Evolutionary conservation across 2,113 vertebrate species (phyloP).

Genomic region (Entelurus aequoreus): DNA sequence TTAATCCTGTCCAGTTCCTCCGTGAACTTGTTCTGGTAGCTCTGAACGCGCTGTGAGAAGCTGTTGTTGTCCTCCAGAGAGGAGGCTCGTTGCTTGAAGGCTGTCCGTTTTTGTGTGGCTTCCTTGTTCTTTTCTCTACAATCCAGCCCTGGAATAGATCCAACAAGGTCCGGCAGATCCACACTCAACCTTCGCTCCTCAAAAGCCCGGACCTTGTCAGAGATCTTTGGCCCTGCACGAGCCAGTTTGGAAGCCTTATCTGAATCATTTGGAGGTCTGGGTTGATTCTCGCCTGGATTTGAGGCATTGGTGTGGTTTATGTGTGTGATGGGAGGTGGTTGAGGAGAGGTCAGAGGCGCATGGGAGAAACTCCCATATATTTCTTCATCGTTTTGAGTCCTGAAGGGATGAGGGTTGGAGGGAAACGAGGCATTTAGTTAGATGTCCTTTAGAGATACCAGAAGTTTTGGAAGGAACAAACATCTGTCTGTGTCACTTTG

Average conservation of each 20-base stretch:
- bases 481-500: conserved; percentile 22
- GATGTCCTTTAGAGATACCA: conserved; percentile 26
- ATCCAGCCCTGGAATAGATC: conserved; percentile 59
- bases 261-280: conserved; percentile 19
- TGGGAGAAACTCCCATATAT: conserved; percentile 27
- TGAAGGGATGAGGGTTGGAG: conserved; percentile 60
- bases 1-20: conserved; percentile 90
- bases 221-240: conserved; percentile 79
- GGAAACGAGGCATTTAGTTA: conserved; percentile 63
- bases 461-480: conserved; percentile 18
- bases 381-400: conserved; percentile 53
- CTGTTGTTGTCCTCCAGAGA: conserved; percentile 84
- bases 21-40: conserved; percentile 84
- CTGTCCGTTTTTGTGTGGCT: conserved; percentile 68
- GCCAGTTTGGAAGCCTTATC: conserved; percentile 69
- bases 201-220: conserved; percentile 83
- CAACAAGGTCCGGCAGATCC: conserved; percentile 66
- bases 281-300: conserved; percentile 26
- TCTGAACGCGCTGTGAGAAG: conserved; percentile 73
- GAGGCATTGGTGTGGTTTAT: conserved; percentile 25
- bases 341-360: conserved; percentile 29
- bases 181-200: conserved; percentile 80
- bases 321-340: conserved; percentile 22
- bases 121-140: conserved; percentile 46
- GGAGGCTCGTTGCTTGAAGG: conserved; percentile 85